Evolutionary conservation across 2,113 vertebrate species (phyloP), one percentile per base, ranked within the genome.

Genomic region (Clarias magur): DNA sequence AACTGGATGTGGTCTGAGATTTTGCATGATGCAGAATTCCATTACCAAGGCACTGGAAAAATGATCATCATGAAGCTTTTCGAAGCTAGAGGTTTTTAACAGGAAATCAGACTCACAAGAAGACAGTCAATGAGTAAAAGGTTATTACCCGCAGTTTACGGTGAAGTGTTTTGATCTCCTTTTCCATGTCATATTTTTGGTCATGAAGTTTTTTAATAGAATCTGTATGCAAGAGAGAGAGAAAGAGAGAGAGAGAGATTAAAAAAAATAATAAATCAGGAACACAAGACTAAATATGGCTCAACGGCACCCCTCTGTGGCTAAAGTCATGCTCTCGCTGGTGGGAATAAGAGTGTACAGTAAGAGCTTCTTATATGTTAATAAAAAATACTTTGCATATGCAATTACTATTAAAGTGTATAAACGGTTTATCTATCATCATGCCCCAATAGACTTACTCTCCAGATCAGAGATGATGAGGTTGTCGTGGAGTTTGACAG

Each of bases 401-500:
- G 34, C 8, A 4, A 23, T 75, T 75, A 30, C 34, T 70, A 70
- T 70, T 70, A 30, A 10, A 19, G 27, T 48, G 3, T 27, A 34
- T 57, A 16, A 79, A 21, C 16, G 19, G n/a, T 80, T 42, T 59
- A 19, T 38, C 34, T 2, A 38, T 62, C 56, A 21, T 21, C 4
- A 94, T 34, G 67, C 63, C 23, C 25, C 1, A 34, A 12, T 10
- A 30, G 17, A 89, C 97, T 96, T 91, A 97, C 97, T 97, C 91
- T 97, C 96, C 68, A 97, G 89, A 87, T 97, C 96, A 0, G 96
- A 96, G 88, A 97, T 96, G 60, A 97, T 95, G 90, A 97, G 96
- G 91, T 97, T 97, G 91, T 97, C 96, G 0, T 97, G 96, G 48
- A 97, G 96, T 68, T 97, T 97, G 90, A 97, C 96, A 10, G 96